Conservation (phyloP, 1,140 invertebrate genomes). For the Homarus americanus region DNA sequence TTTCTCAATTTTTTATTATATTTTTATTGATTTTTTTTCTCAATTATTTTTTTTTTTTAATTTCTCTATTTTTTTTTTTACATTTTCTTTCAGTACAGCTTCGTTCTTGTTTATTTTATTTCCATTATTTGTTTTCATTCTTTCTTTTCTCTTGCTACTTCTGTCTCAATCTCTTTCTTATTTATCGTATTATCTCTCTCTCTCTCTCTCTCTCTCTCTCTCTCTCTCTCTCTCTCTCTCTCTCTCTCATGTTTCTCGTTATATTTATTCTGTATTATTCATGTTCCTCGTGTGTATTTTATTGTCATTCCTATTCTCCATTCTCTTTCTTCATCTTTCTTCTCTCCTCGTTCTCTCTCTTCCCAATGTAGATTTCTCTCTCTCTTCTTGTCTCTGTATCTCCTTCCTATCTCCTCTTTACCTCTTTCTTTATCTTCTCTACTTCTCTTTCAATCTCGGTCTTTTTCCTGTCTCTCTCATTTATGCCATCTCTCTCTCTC, state of each 20-base stretch:
- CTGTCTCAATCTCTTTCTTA: too few relatives aligned
- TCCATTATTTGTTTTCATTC: too few relatives aligned
- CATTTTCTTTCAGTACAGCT: background rate
- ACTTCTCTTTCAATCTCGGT: background rate
- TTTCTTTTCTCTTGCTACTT: too few relatives aligned
- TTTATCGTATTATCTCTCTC: background rate
- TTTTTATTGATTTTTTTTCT: too few relatives aligned
- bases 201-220: background rate
- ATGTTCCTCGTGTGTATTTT: too few relatives aligned
- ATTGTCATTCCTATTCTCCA: background rate
- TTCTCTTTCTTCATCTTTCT: background rate
- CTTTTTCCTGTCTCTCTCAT: slow-evolving; percentile 1
- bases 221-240: background rate
- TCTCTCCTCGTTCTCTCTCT: too few relatives aligned
- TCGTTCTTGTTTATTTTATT: background rate
- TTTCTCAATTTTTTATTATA: too few relatives aligned
- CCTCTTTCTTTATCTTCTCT: too few relatives aligned
- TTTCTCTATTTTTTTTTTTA: background rate
- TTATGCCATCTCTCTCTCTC: background rate
- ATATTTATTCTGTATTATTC: background rate
- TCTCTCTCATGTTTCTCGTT: background rate
- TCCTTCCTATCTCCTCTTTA: too few relatives aligned
- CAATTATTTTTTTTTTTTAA: too few relatives aligned
- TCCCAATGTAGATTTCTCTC: too few relatives aligned
- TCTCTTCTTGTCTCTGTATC: too few relatives aligned